Evolutionary conservation across 1,140 invertebrate genomes (phyloP).

Genomic region (Atta texana): DNA sequence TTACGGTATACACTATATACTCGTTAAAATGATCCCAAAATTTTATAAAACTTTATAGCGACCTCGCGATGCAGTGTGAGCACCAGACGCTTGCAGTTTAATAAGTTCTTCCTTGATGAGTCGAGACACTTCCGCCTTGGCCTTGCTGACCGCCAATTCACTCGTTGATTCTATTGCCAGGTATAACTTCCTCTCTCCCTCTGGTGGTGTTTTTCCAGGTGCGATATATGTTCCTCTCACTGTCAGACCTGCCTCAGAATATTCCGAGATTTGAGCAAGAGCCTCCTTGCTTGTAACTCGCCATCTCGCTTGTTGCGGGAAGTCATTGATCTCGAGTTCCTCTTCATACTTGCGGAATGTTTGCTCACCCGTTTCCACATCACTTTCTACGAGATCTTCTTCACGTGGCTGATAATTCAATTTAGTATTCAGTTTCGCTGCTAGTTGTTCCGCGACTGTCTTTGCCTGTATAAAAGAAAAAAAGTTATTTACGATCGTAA

Average conservation of each 20-base stretch:
- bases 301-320: constrained; percentile 99
- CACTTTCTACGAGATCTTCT: constrained; percentile 90
- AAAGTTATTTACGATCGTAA: constrained; percentile 36
- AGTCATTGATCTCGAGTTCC: constrained; percentile 99
- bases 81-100: constrained; percentile 95
- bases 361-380: constrained; percentile 90
- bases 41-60: constrained; percentile 97
- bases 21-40: neutral
- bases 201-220: constrained; percentile 94
- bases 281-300: constrained; percentile 99
- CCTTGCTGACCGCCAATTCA: constrained; percentile 98
- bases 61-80: constrained; percentile 95
- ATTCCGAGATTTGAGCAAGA: constrained; percentile 98
- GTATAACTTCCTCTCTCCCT: constrained; percentile 98
- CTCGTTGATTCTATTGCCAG: constrained; percentile 99
- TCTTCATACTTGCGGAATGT: constrained; percentile 98
- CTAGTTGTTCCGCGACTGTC: constrained; percentile 96
- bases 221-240: constrained; percentile 99
- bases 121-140: constrained; percentile 98
- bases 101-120: constrained; percentile 99
- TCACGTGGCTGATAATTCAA: constrained; percentile 98
- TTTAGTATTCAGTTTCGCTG: constrained; percentile 98
- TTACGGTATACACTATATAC: neutral
- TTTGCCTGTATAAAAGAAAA: constrained; percentile 89
- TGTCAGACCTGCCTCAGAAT: constrained; percentile 99